These are phyloP conservation scores for Hystrix brachyura DNA, from an alignment of 2,113 vertebrate species.

Conservation along the genomic window DNA sequence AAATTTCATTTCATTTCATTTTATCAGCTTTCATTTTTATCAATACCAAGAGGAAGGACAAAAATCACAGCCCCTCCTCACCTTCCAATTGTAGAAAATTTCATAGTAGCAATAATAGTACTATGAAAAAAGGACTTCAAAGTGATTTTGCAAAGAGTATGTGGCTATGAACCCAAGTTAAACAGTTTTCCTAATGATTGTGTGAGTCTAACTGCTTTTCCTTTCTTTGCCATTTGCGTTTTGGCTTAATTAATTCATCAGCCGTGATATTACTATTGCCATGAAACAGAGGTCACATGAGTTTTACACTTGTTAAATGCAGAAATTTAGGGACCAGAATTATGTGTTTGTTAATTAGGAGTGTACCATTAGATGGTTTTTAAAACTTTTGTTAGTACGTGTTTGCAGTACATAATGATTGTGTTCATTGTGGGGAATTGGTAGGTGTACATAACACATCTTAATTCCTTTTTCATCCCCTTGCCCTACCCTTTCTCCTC, in stretches of 20 bases:
- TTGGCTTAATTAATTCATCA: conserved; percentile 3
- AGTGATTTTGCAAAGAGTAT: background rate
- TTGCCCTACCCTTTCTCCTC: background rate
- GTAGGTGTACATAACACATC: background rate
- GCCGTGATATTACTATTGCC: background rate
- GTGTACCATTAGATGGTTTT: background rate
- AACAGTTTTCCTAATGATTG: background rate
- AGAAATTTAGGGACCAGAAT: conserved; percentile 29
- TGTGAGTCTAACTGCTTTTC: background rate
- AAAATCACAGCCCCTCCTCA: background rate
- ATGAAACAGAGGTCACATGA: conserved; percentile 32
- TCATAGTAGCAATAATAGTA: background rate
- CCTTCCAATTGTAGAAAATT: background rate
- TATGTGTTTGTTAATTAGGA: background rate
- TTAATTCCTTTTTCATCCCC: background rate
- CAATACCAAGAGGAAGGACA: conserved; percentile 21
- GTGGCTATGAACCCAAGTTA: background rate
- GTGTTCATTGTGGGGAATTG: background rate
- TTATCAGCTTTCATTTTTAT: conserved; percentile 46
- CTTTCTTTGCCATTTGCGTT: conserved; percentile 42
- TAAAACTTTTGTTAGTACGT: background rate
- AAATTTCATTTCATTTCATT: background rate
- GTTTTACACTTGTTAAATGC: conserved; percentile 23
- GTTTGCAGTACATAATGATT: background rate
- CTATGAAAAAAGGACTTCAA: background rate